Evolutionary conservation across 2,888 invertebrate species (phyloP).

Genomic region (Laothoe populi): DNA sequence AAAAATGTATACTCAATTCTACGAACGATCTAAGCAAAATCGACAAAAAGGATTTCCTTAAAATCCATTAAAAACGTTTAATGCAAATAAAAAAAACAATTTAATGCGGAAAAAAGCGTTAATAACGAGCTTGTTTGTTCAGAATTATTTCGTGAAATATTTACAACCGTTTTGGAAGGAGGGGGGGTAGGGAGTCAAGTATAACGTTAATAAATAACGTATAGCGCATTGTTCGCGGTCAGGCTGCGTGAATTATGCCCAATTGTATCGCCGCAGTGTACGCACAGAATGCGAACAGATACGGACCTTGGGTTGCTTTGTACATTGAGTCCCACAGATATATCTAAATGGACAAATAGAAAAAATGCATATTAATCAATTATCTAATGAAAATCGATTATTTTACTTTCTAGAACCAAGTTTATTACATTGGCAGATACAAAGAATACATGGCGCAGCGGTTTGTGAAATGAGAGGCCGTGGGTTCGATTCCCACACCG

Average conservation of each 20-base stretch:
- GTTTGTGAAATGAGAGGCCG: too few relatives aligned
- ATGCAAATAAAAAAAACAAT: constrained; percentile 32
- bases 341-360: too few relatives aligned
- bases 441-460: too few relatives aligned
- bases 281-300: constrained; percentile 38
- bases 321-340: background rate
- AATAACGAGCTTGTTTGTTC: constrained; percentile 76
- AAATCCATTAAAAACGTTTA: background rate
- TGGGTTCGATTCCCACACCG: too few relatives aligned
- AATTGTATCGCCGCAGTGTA: constrained; percentile 57
- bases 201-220: constrained; percentile 56
- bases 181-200: constrained; percentile 34
- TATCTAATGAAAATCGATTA: too few relatives aligned
- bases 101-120: constrained; percentile 59
- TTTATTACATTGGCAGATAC: too few relatives aligned
- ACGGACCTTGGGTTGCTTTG: background rate
- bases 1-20: too few relatives aligned
- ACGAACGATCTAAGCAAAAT: too few relatives aligned
- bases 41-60: background rate
- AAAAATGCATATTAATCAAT: too few relatives aligned
- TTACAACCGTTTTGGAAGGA: constrained; percentile 41
- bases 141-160: constrained; percentile 58
- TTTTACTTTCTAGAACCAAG: too few relatives aligned
- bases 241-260: constrained; percentile 69
- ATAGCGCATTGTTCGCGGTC: constrained; percentile 66